A percentile compares a stretch with the other conserved stretches of the same genome.
phyloP scores from a whole-genome alignment of 2,888 invertebrate genomes.

The Apamea epomidion region DNA sequence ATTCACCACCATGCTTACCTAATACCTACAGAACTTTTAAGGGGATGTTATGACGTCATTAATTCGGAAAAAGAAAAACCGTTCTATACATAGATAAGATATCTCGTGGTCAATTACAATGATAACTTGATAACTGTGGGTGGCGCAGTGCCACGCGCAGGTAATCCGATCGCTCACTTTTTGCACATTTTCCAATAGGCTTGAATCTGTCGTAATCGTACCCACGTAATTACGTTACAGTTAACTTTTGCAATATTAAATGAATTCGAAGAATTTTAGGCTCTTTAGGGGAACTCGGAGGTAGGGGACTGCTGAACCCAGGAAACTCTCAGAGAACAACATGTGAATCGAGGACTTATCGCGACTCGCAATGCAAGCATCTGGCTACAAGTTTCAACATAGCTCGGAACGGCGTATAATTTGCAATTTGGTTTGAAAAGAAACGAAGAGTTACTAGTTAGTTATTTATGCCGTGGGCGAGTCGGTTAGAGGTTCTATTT shows the following conservation, averaged over 20 bases:
- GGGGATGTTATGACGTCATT: not conserved
- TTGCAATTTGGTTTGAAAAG: not conserved
- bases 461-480: not conserved
- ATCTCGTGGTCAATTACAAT: slow-evolving; percentile 17
- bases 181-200: slow-evolving; percentile 13
- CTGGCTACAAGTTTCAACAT: not conserved
- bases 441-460: not conserved
- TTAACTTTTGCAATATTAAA: no score
- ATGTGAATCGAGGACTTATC: no score
- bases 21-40: not conserved
- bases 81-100: not conserved
- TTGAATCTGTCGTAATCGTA: not conserved
- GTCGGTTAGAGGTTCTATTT: not conserved
- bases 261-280: not conserved
- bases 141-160: not conserved
- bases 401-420: not conserved
- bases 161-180: not conserved
- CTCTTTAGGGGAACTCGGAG: not conserved
- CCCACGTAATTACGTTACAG: no score
- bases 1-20: not conserved
- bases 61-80: not conserved
- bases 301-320: not conserved
- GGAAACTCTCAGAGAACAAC: not conserved
- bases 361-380: no score
- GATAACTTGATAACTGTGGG: not conserved